A percentile compares a stretch with the other conserved stretches of the same genome.
Conservation (phyloP, 2,113 vertebrate species). For the Pterocles gutturalis region DNA sequence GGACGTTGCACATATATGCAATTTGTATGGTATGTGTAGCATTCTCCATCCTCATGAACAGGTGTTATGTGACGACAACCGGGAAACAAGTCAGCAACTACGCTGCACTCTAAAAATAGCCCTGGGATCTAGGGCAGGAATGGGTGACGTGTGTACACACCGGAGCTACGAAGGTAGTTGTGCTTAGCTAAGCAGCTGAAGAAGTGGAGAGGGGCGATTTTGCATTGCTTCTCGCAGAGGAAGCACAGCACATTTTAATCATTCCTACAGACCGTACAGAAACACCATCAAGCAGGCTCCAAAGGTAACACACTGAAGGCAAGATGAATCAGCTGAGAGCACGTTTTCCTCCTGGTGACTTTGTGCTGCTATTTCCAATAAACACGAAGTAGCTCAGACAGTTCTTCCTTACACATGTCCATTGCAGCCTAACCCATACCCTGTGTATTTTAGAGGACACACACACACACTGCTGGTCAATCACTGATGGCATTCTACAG, state of each 20-base stretch:
- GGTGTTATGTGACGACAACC: background rate
- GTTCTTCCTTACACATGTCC: background rate
- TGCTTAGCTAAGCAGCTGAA: background rate
- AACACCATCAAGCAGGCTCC: background rate
- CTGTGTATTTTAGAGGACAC: background rate
- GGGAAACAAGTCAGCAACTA: rapidly evolving
- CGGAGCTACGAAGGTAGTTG: background rate
- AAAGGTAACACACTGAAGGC: background rate
- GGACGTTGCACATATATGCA: rapidly evolving
- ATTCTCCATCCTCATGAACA: background rate
- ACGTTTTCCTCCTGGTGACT: background rate
- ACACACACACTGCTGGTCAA: background rate
- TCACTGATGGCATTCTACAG: background rate
- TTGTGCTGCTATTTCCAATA: background rate
- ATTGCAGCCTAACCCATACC: background rate
- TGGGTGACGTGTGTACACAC: rapidly evolving
- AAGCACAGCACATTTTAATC: background rate
- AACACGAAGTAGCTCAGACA: background rate
- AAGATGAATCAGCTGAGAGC: background rate
- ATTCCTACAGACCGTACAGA: background rate
- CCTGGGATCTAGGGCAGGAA: background rate
- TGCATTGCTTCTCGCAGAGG: background rate
- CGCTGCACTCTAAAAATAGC: background rate
- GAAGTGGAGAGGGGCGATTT: background rate
- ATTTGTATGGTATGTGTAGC: background rate